Evolutionary conservation across 2,888 invertebrate genomes (phyloP).

Genomic region (Alloplasta piceator): DNA sequence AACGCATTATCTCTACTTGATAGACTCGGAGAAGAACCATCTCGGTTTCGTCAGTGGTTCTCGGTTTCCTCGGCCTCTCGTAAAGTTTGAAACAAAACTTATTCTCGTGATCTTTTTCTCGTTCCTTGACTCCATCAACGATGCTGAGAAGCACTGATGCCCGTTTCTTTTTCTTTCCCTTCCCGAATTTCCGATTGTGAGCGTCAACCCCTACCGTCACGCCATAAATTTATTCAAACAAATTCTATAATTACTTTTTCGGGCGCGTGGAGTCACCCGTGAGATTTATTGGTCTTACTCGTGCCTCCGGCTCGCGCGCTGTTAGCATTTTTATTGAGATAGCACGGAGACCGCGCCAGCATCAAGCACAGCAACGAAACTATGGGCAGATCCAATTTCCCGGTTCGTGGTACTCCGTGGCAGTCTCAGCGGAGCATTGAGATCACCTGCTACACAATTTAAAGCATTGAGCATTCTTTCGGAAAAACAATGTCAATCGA

Average conservation of each 20-base stretch:
- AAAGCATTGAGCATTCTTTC: constrained; percentile 38
- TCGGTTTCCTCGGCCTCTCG: constrained; percentile 36
- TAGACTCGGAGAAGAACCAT: constrained; percentile 76
- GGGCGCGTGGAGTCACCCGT: constrained; percentile 63
- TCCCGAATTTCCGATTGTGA: constrained; percentile 76
- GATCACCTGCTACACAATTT: constrained; percentile 51
- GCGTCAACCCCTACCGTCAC: constrained; percentile 61
- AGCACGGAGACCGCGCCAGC: constrained; percentile 23
- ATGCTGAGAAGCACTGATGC: constrained; percentile 73
- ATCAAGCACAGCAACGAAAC: constrained; percentile 22
- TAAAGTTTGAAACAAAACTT: constrained; percentile 43
- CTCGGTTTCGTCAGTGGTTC: constrained; percentile 62
- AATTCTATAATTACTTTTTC: constrained; percentile 82
- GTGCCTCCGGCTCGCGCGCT: constrained; percentile 50
- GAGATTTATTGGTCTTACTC: constrained; percentile 73
- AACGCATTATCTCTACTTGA: constrained; percentile 82
- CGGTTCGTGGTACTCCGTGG: constrained; percentile 34
- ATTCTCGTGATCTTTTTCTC: constrained; percentile 22
- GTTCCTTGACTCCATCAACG: constrained; percentile 11
- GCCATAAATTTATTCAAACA: constrained; percentile 82
- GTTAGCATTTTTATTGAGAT: constrained; percentile 68
- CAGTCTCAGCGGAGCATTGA: constrained; percentile 54
- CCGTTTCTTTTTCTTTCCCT: constrained; percentile 68
- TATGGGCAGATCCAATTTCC: constrained; percentile 41
- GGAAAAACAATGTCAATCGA: neutral